Base-by-base conservation (phyloP, 2,797 vertebrate species). In the Sebastes baramenuke region DNA sequence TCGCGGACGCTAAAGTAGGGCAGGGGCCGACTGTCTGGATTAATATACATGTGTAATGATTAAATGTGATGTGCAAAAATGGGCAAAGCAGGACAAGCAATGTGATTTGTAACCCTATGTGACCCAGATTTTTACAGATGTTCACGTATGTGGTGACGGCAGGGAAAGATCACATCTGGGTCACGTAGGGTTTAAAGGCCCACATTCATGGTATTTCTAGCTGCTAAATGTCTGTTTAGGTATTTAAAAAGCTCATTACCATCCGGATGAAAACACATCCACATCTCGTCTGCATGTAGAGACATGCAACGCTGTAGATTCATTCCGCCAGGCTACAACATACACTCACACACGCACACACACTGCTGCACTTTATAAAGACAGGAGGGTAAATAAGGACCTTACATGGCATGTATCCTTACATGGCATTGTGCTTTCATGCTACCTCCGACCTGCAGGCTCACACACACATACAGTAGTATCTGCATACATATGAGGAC, bases 61-160 rank as follows among this genome's bases (percentile, higher is more conserved):
- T 72, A 70, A 54, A 88, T 83, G 22, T 73, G 72, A 88, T 75
- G 77, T 66, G 72, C 36, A 80, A 81, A 82, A 82, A 82, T 27
- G 24, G 64, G 65, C 71, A 88, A 82, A 83, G 75, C 82, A 79
- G 84, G 77, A 83, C 77, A 72, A 69, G 64, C 16, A 42, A 82
- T 36, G 55, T 76, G 73, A 85, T 83, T 61, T 75, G 58, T 79
- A 54, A 85, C 83, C 74, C 62, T 16, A 52, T 24, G 36, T 69
- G 89, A 88, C 90, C 92, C 79, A 88, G 30, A 91, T 92, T 79
- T 58, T 55, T 64, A 82, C 85, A 86, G 86, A 87, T 87, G 86
- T 83, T 83, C 65, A 61, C 59, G 12, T 82, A 72, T 85, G 67
- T 77, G 61, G 59, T 70, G 83, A 69, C 0, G 8, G 77, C 54